Evolutionary conservation across 2,797 vertebrate species (phyloP), one percentile per base, ranked within the genome.

Genomic region (Sebastes variabilis): DNA sequence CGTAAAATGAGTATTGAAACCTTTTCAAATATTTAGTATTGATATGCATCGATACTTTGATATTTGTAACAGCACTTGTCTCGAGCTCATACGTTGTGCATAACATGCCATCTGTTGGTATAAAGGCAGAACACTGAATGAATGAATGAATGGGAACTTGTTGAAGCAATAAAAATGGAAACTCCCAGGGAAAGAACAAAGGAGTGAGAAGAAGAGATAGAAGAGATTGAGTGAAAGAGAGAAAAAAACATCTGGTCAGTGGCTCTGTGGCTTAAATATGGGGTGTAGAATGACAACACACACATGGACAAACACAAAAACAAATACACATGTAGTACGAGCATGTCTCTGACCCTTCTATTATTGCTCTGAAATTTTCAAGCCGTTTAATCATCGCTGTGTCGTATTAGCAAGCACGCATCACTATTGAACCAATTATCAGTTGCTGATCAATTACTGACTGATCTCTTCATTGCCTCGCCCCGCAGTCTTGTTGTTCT

Each of bases 231-330:
- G 54, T 25, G 42, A 78, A 71, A 74, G 42, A 65, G 60, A 87
- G 38, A 71, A 61, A 68, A 68, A 77, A 86, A 87, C 88, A 93
- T 92, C 81, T 92, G 85, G 67, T 88, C 83, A 88, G 80, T 87
- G 87, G 76, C 74, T 89, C 38, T 86, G 83, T 77, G 85, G 84
- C 80, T 91, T 82, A 65, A 92, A 76, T 84, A 83, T 67, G 36
- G 77, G 80, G 75, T 84, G 78, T 84, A 88, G 79, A 89, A 90
- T 87, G 73, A 84, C 80, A 88, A 86, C 79, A 81, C 75, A 83
- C 72, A 29, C 66, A 77, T 46, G 16, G 25, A 72, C 71, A 74
- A n/a, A 73, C 34, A 69, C 22, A 49, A 20, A 61, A 27, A 76
- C 75, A 82, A 68, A 82, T 49, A 25, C 54, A 79, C 30, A n/a